Conservation (phyloP, 1,140 invertebrate species). For the Copidosoma floridanum region DNA sequence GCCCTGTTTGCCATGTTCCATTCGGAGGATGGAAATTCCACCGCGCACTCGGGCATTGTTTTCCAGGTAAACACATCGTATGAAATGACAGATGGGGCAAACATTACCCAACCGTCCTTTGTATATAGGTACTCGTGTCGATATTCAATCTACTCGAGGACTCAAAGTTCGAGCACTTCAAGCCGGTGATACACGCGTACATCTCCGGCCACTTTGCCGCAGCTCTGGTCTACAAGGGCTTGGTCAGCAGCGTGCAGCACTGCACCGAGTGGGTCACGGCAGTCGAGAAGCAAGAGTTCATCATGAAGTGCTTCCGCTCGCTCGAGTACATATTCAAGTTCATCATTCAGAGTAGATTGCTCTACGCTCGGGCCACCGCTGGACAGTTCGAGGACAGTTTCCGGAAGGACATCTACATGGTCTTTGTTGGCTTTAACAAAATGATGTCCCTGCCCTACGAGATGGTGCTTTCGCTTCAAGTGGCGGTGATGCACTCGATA, state of each 20-base stretch:
- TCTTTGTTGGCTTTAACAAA: constrained; percentile 74
- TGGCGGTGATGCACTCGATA: constrained; percentile 64
- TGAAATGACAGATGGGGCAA: too few species aligned
- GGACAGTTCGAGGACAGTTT: constrained; percentile 87
- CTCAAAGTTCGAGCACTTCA: constrained; percentile 92
- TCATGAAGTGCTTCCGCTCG: constrained; percentile 86
- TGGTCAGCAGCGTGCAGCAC: constrained; percentile 85
- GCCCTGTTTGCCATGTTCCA: constrained; percentile 93
- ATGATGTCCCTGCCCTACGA: constrained; percentile 74
- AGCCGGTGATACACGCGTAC: constrained; percentile 93
- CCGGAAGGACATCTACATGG: constrained; percentile 69
- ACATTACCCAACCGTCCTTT: too few species aligned
- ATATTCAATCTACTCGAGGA: constrained; percentile 91
- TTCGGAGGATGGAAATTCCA: constrained; percentile 87
- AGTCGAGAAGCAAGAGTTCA: constrained; percentile 82
- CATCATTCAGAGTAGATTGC: constrained; percentile 84
- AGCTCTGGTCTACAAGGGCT: constrained; percentile 89
- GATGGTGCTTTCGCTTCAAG: constrained; percentile 76
- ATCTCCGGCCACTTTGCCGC: constrained; percentile 94
- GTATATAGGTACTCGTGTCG: constrained; percentile 67
- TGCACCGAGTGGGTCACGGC: constrained; percentile 86
- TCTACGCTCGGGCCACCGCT: constrained; percentile 86
- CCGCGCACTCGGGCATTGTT: constrained; percentile 69
- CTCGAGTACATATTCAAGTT: constrained; percentile 95
- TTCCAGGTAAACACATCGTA: constrained; percentile 72